These are phyloP conservation scores for Dromas ardeola DNA, from an alignment of 2,113 vertebrate genomes.

Conservation along the genomic window DNA sequence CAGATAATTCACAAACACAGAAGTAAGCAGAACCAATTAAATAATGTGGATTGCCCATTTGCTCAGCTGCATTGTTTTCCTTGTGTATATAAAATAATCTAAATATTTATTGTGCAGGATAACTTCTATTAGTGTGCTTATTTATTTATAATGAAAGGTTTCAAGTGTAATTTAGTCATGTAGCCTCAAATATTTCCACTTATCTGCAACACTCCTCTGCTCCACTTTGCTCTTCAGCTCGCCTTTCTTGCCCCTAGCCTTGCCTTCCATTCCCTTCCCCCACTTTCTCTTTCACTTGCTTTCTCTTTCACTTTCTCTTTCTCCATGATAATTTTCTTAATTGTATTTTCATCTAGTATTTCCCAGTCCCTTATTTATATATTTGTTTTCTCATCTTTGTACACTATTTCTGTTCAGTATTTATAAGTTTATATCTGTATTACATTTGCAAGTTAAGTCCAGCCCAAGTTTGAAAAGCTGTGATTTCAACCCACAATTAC, in stretches of 20 bases:
- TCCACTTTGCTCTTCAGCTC: neutral
- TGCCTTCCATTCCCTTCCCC: neutral
- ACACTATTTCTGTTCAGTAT: neutral
- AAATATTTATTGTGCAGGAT: neutral
- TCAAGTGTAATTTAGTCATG: neutral
- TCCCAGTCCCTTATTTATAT: neutral
- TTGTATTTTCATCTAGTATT: neutral
- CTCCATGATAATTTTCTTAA: neutral
- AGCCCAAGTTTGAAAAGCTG: neutral
- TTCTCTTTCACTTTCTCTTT: conserved; percentile 38
- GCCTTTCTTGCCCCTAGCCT: neutral
- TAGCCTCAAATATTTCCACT: neutral
- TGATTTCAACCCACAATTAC: neutral
- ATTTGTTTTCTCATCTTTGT: neutral
- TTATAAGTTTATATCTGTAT: neutral
- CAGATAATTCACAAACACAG: neutral
- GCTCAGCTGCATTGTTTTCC: neutral
- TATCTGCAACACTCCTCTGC: neutral
- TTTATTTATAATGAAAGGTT: neutral
- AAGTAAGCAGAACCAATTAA: neutral
- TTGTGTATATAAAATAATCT: neutral
- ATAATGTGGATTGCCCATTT: neutral
- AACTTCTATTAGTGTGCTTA: neutral
- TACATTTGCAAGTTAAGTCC: neutral
- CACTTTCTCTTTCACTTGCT: neutral